phyloP scores from a whole-genome alignment of 2,888 invertebrate species.

The Habroteleia sp. region DNA sequence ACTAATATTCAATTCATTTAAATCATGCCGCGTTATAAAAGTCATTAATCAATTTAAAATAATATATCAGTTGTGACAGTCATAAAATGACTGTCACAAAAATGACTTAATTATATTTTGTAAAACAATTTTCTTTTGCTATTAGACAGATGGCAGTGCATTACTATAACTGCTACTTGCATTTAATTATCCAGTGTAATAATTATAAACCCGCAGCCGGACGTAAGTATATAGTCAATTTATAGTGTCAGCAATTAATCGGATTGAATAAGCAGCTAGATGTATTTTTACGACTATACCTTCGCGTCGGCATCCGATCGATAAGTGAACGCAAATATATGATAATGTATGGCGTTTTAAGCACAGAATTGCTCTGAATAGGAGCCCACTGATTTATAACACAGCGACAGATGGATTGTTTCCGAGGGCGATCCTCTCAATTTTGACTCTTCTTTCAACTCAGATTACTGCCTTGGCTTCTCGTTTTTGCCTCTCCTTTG shows the following conservation, averaged over 20 bases:
- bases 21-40: too few relatives aligned
- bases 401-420: conserved; percentile 38
- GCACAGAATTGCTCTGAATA: conserved; percentile 2
- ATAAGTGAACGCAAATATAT: conserved; percentile 28
- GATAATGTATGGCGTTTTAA: conserved; percentile 31
- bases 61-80: too few relatives aligned
- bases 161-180: too few relatives aligned
- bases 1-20: too few relatives aligned
- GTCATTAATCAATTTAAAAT: too few relatives aligned
- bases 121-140: too few relatives aligned
- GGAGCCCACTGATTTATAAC: conserved; percentile 18
- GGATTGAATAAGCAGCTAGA: conserved; percentile 1
- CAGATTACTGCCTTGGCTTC: conserved; percentile 45
- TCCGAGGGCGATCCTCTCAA: conserved; percentile 29
- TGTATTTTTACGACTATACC: conserved; percentile 10
- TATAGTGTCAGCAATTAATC: conserved; percentile 22
- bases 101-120: too few relatives aligned
- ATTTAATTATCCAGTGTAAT: not conserved
- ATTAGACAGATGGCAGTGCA: too few relatives aligned
- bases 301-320: conserved; percentile 3
- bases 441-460: conserved; percentile 30
- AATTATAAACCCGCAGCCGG: not conserved
- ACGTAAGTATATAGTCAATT: conserved; percentile 2
- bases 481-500: conserved; percentile 29
- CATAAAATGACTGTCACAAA: too few relatives aligned